A percentile compares a stretch with the other conserved stretches of the same genome.
Evolutionary conservation across 2,113 vertebrate genomes (phyloP).

Genomic region (Scopus umbretta): DNA sequence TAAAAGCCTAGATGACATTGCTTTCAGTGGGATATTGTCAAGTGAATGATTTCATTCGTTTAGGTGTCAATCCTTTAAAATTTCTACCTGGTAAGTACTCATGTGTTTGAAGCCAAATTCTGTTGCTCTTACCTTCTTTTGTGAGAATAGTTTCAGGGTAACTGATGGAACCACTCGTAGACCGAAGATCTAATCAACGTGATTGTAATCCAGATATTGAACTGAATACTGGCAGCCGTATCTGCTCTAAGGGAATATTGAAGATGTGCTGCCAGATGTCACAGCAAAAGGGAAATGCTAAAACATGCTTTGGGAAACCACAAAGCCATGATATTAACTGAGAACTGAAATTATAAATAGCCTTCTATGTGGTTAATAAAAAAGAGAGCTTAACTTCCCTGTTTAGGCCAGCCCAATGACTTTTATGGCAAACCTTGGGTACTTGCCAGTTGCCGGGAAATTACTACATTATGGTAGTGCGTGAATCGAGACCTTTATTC

Average conservation of each 20-base stretch:
- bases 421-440: not conserved
- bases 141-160: not conserved
- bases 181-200: not conserved
- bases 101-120: not conserved
- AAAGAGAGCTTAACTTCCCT: not conserved
- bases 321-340: not conserved
- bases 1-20: not conserved
- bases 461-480: rapidly evolving
- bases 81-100: not conserved
- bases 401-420: not conserved
- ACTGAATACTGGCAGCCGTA: not conserved
- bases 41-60: not conserved
- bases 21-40: not conserved
- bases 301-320: not conserved
- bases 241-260: not conserved
- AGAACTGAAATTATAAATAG: not conserved
- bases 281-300: not conserved
- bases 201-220: not conserved
- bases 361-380: not conserved
- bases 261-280: not conserved
- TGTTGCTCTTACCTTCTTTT: not conserved
- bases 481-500: not conserved
- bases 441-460: not conserved
- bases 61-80: not conserved
- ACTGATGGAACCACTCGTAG: not conserved